phyloP scores from a whole-genome alignment of 2,797 vertebrate species.

The Nasua narica region DNA sequence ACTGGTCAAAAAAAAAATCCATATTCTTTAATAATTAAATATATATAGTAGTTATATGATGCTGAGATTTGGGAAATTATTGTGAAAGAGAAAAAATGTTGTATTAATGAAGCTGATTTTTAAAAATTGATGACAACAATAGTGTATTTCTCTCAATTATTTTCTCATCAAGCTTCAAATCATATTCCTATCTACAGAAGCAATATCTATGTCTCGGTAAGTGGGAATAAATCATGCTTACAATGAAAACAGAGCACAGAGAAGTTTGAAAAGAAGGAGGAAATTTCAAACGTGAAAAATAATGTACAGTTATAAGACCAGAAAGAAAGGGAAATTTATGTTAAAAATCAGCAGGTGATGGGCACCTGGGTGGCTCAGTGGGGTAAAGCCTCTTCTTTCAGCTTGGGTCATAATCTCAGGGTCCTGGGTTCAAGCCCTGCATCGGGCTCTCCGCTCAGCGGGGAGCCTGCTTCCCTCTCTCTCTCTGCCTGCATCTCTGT shows the following conservation, averaged over 20 bases:
- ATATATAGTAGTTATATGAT: not conserved
- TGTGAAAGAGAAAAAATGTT: not conserved
- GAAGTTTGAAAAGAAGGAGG: not conserved
- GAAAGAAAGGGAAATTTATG: not conserved
- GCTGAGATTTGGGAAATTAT: not conserved
- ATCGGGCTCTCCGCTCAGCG: no score
- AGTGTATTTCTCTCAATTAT: not conserved
- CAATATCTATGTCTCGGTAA: not conserved
- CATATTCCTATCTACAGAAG: not conserved
- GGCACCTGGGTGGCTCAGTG: no score
- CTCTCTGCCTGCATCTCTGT: no score
- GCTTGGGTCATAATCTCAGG: no score
- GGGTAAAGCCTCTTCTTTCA: no score
- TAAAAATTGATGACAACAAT: not conserved
- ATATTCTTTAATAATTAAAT: constrained; percentile 1
- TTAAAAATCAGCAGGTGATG: not conserved
- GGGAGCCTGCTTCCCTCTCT: no score
- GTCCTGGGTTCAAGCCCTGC: no score
- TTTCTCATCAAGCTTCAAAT: constrained; percentile 4
- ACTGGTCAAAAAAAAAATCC: not conserved
- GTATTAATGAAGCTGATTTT: not conserved
- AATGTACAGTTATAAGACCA: not conserved
- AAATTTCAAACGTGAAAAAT: not conserved
- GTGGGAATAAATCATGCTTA: not conserved
- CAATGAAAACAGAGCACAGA: not conserved